Base-by-base conservation (phyloP, 2,797 vertebrate species). In the Syngnathus rostellatus region DNA sequence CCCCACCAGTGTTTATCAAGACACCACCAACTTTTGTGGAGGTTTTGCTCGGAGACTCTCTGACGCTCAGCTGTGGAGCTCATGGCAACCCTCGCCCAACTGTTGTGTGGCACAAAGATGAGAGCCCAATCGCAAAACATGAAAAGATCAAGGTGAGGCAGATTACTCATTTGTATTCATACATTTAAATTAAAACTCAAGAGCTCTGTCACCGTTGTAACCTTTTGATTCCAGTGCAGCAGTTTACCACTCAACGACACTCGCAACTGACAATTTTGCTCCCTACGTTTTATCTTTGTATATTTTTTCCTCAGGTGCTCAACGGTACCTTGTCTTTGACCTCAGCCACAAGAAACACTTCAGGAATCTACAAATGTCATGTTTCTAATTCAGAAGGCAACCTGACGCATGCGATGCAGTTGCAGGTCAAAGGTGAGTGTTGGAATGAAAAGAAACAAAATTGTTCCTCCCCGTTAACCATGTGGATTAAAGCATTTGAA, bases 331-430 rank as follows among this genome's bases (percentile, higher is more conserved):
- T 98, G 86, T 87, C 87, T 85, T 88, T 99, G 72, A 83, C 76
- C 0, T 81, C 74, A 0, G 93, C 92, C 82, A 91, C 90, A 14
- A 92, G 90, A 16, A 84, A 91, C 83, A 91, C 84, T 3, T 90
- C 94, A 0, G 96, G 97, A 75, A 83, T 92, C 61, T 99, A 98
- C 74, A 94, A 89, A 64, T 99, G 97, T 85, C 94, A 96, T 1
- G 94, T 96, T 12, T 93, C 94, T 81, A 98, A 94, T 81, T 72
- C 90, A 0, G 95, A 97, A 83, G 96, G 96, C 76, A 94, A 92
- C 25, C 55, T 94, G 78, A 93, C 90, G 68, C 94, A 98, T 69
- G 85, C 80, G 43, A 95, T 91, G 7, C 93, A 92, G 2, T 94
- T 99, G 71, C 92, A 94, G 40, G 93, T 99, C 77, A 95, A 95